Evolutionary conservation across 1,140 invertebrate species (phyloP), one percentile per base, ranked within the genome.

Genomic region (Drosophila rufa): DNA sequence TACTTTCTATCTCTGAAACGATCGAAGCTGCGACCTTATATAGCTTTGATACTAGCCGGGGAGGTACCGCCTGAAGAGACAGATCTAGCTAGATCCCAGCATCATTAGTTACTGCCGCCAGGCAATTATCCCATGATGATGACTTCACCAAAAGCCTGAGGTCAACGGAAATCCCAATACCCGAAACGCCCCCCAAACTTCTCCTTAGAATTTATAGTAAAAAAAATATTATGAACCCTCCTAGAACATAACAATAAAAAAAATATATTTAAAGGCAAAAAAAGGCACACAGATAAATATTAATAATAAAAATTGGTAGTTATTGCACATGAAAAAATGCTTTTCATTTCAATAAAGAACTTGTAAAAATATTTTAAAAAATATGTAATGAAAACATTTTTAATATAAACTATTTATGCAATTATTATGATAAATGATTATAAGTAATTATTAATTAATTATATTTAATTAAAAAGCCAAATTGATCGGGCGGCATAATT

Each of bases 91-190:
- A 79, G 38, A 22, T 19, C 6, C 17, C 33, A 46, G 42, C 30
- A 69, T 90, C 69, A 90, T 90, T 90, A 80, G 45, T 51, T 36
- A 64, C 4, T 66, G n/a, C 60, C 38, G 69, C 22, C 56, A 58
- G 79, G 79, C 73, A 89, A 61, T 77, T 81, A 78, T 60, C 40
- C n/a, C 3, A 2, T 57, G 57, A 66, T 25, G 64, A 80, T 87
- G 80, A 82, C 65, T 80, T 89, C 84, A 78, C 33, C 47, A 27
- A 46, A 80, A 67, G 8, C 43, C 57, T 69, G 14, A 58, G 36
- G 43, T 61, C 36, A 61, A 45, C 48, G 69, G 53, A 77, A 89
- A 57, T 83, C 71, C 84, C 77, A 59, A 40, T 9, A 33, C 27
- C 27, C 27, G 48, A 57, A 70, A 42, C 14, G 38, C 4, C 12